Conservation (phyloP, 2,113 vertebrate species). For the Tachuris rubrigastra region DNA sequence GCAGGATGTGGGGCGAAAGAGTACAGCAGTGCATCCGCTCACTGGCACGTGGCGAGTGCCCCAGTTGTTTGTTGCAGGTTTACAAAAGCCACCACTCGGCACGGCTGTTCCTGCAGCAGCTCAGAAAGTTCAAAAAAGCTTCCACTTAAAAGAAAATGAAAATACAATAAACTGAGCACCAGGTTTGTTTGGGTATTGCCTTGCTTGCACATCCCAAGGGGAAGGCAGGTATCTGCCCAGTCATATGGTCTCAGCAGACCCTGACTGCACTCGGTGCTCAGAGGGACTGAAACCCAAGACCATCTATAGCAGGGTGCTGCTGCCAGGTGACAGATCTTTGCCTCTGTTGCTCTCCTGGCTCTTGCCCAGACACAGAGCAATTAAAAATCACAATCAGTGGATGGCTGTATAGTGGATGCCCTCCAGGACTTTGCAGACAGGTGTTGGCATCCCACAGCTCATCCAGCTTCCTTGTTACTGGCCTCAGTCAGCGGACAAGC, state of each 20-base stretch:
- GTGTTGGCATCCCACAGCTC: accelerated
- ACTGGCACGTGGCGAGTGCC: accelerated
- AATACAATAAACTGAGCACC: not conserved
- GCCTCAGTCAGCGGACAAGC: not conserved
- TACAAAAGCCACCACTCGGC: not conserved
- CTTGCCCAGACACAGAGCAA: not conserved
- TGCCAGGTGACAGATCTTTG: not conserved
- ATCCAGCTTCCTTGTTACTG: not conserved
- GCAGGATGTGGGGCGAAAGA: slow-evolving; percentile 41
- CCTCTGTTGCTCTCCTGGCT: not conserved
- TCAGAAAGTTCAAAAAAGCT: not conserved
- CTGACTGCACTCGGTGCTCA: not conserved
- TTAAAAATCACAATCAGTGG: not conserved
- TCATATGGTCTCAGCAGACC: not conserved
- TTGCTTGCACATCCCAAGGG: not conserved
- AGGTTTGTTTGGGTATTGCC: not conserved
- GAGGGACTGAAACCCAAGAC: not conserved
- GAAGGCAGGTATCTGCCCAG: not conserved
- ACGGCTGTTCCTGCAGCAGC: not conserved
- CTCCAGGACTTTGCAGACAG: not conserved
- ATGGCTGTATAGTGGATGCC: not conserved
- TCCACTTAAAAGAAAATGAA: not conserved
- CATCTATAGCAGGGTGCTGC: not conserved
- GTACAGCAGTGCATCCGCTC: not conserved
- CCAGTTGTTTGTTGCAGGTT: not conserved